Evolutionary conservation across 2,888 invertebrate species (phyloP), one percentile per base, ranked within the genome.

Genomic region (Drosophila subsilvestris): DNA sequence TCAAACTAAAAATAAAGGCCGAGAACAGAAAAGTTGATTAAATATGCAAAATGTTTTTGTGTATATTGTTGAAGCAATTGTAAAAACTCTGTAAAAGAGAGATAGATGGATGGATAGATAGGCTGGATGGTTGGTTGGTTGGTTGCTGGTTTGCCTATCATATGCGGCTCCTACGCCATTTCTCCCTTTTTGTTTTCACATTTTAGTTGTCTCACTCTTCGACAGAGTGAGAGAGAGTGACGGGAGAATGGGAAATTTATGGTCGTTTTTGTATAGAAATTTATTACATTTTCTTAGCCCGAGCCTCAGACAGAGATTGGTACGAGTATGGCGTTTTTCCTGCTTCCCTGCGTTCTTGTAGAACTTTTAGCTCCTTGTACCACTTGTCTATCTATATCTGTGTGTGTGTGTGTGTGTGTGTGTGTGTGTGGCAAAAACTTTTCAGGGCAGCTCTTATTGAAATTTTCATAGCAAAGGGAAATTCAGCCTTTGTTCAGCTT

Each of bases 291-390:
- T 37, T 37, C 37, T 37, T 37, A 37, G 37, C 37, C 37, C 37
- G 1, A 63, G 55, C 42, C 50, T 58, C 51, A 43, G 37, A 55
- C 54, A 63, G 61, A 55, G 61, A 47, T 45, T 47, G 51, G 37
- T 6, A 22, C 22, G 22, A 22, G 22, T 32, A 37, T 37, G 37
- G 37, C 14, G 37, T 37, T 37, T 6, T 37, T 37, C 14, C 37
- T 37, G 14, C 37, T 37, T 37, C 1, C 14, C 37, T 37, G 37
- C 14, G 37, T 37, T 37, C 37, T 37, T 37, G 7, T 37, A 2
- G 37, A 37, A 37, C 37, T 37, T 37, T n/a, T 37, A 37, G 37
- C 37, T 37, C 37, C 14, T 37, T 37, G 37, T 37, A 14, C 37
- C 37, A 14, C 37, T 37, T 37, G 37, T 37, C 37, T 37, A 7